phyloP scores from a whole-genome alignment of 1,140 invertebrate genomes.

The Trinorchestia longiramus region DNA sequence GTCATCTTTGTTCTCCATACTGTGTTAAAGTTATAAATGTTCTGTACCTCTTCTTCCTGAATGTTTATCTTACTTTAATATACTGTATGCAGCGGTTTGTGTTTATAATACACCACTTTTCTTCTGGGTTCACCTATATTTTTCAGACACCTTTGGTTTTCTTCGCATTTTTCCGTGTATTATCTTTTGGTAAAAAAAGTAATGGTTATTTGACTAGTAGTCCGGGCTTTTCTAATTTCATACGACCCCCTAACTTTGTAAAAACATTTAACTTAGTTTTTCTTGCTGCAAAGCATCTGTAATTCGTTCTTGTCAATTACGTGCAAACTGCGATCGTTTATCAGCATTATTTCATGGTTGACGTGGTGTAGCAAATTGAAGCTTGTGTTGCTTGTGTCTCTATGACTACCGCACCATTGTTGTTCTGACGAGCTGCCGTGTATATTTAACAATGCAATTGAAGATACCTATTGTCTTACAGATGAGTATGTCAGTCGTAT shows the following conservation, averaged over 20 bases:
- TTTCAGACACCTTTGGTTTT: not conserved
- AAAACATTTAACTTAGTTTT: too few species aligned
- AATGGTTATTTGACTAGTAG: not conserved
- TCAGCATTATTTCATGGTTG: not conserved
- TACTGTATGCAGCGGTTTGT: not conserved
- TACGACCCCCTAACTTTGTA: not conserved
- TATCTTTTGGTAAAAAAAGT: not conserved
- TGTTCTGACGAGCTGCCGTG: not conserved
- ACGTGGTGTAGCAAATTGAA: not conserved
- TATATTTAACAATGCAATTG: not conserved
- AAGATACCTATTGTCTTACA: not conserved
- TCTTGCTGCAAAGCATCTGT: not conserved
- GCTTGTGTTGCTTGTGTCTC: not conserved
- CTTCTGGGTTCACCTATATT: not conserved
- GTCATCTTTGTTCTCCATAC: not conserved
- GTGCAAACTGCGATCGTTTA: not conserved
- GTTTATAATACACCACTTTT: not conserved
- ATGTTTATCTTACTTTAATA: not conserved
- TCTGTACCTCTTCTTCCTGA: not conserved
- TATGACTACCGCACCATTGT: not conserved
- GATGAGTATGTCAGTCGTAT: not conserved
- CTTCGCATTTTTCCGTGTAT: not conserved
- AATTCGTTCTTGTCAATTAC: not conserved
- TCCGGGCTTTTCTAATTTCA: not conserved
- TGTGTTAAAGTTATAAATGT: not conserved